A percentile compares a stretch with the other conserved stretches of the same genome.
Conservation (phyloP, 2,888 invertebrate genomes). For the Drosophila melanosoma region DNA sequence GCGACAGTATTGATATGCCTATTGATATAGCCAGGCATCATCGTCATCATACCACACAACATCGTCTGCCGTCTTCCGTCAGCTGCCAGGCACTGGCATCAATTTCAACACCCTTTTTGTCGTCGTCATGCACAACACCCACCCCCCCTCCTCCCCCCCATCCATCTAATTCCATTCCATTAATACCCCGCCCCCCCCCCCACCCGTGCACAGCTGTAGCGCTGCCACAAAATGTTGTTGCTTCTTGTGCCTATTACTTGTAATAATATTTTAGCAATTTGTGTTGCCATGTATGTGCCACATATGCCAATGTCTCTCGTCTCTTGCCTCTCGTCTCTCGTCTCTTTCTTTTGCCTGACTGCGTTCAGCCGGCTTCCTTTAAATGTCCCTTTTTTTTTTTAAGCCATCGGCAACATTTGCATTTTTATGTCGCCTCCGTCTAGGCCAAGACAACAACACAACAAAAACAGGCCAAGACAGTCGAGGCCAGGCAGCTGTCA, state of each 20-base stretch:
- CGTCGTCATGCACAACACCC: slow-evolving; percentile 1
- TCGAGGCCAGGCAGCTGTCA: slow-evolving; percentile 58
- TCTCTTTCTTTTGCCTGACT: slow-evolving; percentile 11
- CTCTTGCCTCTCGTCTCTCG: slow-evolving; percentile 39
- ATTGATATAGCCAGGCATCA: slow-evolving; percentile 66
- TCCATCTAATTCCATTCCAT: not conserved
- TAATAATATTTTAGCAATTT: slow-evolving; percentile 78
- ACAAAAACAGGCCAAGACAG: not conserved
- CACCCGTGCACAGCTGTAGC: not conserved
- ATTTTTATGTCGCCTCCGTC: slow-evolving; percentile 69
- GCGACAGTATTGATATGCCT: slow-evolving; percentile 72
- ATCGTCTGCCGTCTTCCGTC: not conserved
- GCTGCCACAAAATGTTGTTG: slow-evolving; percentile 44
- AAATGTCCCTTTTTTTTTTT: slow-evolving; percentile 23
- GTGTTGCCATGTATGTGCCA: slow-evolving; percentile 67
- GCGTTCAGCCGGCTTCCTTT: slow-evolving; percentile 1
- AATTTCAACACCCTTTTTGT: slow-evolving; percentile 72
- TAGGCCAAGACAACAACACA: slow-evolving; percentile 18
- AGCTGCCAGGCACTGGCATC: slow-evolving; percentile 46
- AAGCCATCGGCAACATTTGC: slow-evolving; percentile 66
- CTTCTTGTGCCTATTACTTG: slow-evolving; percentile 72
- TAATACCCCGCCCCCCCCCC: not conserved
- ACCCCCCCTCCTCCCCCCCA: not conserved
- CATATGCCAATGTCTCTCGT: slow-evolving; percentile 61
- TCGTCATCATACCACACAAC: slow-evolving; percentile 41